Conservation (phyloP, 2,888 invertebrate genomes). For the Drosophila anomalata region DNA sequence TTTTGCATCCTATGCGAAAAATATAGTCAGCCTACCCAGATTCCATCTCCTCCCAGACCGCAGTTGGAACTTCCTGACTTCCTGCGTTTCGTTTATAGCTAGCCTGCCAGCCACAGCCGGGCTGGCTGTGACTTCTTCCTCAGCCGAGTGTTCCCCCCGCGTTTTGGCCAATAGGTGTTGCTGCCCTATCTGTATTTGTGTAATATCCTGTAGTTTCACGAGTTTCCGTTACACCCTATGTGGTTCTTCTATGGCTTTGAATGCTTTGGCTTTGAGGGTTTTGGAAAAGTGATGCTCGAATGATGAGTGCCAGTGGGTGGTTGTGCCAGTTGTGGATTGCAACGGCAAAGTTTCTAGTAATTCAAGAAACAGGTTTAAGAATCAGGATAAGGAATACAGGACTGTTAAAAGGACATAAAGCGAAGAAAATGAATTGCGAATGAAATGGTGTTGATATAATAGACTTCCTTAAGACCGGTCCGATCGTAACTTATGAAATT, state of each 20-base stretch:
- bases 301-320: constrained; percentile 14
- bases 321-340: not conserved
- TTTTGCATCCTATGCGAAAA: constrained; percentile 36
- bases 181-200: constrained; percentile 55
- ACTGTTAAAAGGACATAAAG: not conserved
- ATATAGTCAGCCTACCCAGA: constrained; percentile 26
- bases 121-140: too few relatives aligned
- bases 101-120: constrained; percentile 4
- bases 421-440: not conserved
- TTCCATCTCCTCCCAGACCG: constrained; percentile 58
- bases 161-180: constrained; percentile 24
- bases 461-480: not conserved
- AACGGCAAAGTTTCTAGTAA: constrained; percentile 18
- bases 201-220: constrained; percentile 76
- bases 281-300: constrained; percentile 23
- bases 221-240: constrained; percentile 61
- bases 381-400: constrained; percentile 1
- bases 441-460: not conserved
- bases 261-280: constrained; percentile 8
- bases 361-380: constrained; percentile 15
- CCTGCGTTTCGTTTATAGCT: constrained; percentile 61
- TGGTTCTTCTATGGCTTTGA: constrained; percentile 9
- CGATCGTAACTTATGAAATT: constrained; percentile 5
- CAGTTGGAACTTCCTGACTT: constrained; percentile 75
- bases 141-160: not conserved